Evolutionary conservation across 2,113 vertebrate species (phyloP), one percentile per base, ranked within the genome.

Genomic region (Parus major): DNA sequence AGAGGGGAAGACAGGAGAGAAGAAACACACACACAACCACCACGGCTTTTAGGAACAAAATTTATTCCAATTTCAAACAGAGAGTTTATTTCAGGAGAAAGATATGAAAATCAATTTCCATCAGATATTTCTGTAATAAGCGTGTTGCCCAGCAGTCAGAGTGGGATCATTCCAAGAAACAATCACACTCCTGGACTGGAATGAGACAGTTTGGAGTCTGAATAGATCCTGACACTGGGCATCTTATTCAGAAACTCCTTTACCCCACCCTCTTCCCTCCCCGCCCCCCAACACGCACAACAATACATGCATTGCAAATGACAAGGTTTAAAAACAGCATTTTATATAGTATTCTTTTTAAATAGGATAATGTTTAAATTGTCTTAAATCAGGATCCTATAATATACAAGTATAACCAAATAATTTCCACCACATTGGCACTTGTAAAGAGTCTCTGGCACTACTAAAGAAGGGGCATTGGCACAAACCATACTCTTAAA

Each of bases 51-150:
- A 98, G 98, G 97, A 98, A 98, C 97, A 97, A 98, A 97, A 97
- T 98, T 98, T 98, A 98, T 98, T 98, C 98, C 97, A 98, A 98
- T 98, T 98, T 98, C 98, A 98, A 98, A 98, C 98, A 98, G 97
- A 97, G 95, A 97, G 96, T 98, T 98, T 97, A 98, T 97, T 98
- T 98, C 96, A 98, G 97, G 98, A 98, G 98, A 97, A 98, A 98
- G 98, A 97, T 98, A 98, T 97, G 98, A 98, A 98, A 98, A 97
- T 98, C 92, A 59, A 96, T 96, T 98, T 97, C 97, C 98, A 97
- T 96, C 97, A 85, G 96, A 90, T 94, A 92, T 90, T 96, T 97
- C 97, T 91, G 96, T 95, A 96, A 85, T 90, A 90, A 89, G 93
- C 91, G 95, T 92, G 95, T 96, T 94, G 97, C 95, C 96, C 95